phyloP scores from a whole-genome alignment of 2,113 vertebrate species.

The Chloebia gouldiae region DNA sequence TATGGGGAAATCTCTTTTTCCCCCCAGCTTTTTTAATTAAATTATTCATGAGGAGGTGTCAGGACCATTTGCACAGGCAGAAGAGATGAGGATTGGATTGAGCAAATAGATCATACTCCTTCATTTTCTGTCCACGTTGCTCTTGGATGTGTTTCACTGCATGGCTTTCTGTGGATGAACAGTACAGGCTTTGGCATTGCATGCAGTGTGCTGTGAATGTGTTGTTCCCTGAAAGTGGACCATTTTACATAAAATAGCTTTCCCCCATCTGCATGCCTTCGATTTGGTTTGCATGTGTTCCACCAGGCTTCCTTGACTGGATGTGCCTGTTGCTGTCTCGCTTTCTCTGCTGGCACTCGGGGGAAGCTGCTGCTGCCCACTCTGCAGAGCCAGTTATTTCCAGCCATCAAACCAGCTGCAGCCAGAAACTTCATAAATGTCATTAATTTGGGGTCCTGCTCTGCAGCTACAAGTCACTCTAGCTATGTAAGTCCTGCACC shows the following conservation, averaged over 20 bases:
- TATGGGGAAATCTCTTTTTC: background rate
- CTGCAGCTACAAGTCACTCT: constrained; percentile 28
- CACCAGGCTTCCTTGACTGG: background rate
- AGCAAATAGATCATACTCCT: background rate
- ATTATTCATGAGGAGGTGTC: background rate
- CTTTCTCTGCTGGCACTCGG: background rate
- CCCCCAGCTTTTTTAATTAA: background rate
- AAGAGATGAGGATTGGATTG: background rate
- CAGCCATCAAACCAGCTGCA: constrained; percentile 24
- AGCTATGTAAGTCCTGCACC: constrained; percentile 53
- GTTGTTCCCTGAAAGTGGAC: background rate
- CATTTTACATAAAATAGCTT: background rate
- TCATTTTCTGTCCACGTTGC: background rate
- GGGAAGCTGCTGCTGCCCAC: background rate
- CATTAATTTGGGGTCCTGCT: constrained; percentile 53
- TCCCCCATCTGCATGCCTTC: background rate
- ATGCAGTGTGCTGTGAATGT: background rate
- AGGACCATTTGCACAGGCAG: background rate
- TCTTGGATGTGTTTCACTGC: background rate
- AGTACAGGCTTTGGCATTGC: background rate
- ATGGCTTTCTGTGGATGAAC: background rate
- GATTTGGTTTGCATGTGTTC: background rate
- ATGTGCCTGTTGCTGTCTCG: background rate
- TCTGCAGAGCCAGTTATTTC: background rate
- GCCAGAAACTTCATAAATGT: constrained; percentile 56